phyloP scores from a whole-genome alignment of 2,797 vertebrate species.

The Ibycter americanus region DNA sequence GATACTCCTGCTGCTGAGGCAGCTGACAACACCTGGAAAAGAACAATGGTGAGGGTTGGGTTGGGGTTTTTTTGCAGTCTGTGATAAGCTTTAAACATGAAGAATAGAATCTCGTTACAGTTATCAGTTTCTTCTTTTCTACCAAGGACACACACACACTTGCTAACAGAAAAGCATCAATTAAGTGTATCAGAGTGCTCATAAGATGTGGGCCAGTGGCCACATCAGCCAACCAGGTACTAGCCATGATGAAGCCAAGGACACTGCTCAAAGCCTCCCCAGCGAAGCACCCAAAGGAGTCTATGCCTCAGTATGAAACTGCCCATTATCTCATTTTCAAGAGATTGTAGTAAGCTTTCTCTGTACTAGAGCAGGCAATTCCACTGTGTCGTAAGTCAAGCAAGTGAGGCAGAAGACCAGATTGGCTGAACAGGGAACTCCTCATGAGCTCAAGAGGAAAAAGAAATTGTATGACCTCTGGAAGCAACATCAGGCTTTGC shows the following conservation, averaged over 20 bases:
- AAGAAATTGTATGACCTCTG: not conserved
- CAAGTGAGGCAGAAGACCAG: not conserved
- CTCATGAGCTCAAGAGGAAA: not conserved
- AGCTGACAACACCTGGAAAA: constrained; percentile 91
- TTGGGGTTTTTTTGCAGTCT: not conserved
- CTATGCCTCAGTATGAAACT: not conserved
- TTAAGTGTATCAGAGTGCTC: not conserved
- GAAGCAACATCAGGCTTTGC: not conserved
- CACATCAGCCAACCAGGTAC: not conserved
- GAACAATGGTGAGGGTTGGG: not conserved
- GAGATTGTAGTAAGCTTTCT: not conserved
- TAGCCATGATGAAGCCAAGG: not conserved
- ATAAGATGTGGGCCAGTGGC: not conserved
- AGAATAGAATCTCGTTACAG: not conserved
- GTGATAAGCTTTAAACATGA: not conserved
- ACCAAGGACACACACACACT: not conserved
- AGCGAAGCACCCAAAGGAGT: not conserved
- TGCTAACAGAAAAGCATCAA: not conserved
- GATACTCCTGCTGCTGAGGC: constrained; percentile 97
- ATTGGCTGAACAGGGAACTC: not conserved
- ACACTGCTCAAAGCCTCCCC: not conserved
- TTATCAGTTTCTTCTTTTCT: not conserved
- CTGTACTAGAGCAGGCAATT: not conserved
- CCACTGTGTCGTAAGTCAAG: not conserved
- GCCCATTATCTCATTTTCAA: not conserved